Evolutionary conservation across 1,140 invertebrate genomes (phyloP), one percentile per base, ranked within the genome.

Genomic region (Leptopilina boulardi): DNA sequence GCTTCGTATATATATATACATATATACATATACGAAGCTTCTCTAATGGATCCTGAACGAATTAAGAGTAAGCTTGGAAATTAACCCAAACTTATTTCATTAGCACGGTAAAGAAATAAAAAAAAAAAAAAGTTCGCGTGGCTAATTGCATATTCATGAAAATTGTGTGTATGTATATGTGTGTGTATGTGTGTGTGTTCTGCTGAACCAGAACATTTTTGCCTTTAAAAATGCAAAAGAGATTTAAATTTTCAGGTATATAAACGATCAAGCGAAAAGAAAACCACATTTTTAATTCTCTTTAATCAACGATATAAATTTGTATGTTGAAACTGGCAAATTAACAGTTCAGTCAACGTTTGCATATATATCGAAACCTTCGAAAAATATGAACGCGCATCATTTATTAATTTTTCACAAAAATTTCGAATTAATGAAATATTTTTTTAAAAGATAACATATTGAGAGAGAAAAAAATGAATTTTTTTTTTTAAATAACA

Each of bases 91-190:
- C 59, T 66, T 66, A 66, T 66, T 66, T 66, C 59, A 66, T 66
- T 66, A 66, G 59, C 59, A 30, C 59, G 23, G 59, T 11, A 26
- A 30, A 66, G 21, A 30, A 30, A 66, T 30, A 34, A 66, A 34
- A 34, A 66, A 66, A 66, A 23, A 66, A 66, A 66, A 30, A 30
- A 66, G 30, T 34, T 23, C 30, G 30, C 13, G 23, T 30, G 59
- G 59, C 26, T 66, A 66, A 66, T 66, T 30, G 59, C 59, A 66
- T 66, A 66, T 66, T 66, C 59, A 66, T 66, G 59, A 66, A 66
- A 66, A 66, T 66, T 38, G 5, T 38, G 34, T 38, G n/a, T n/a
- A n/a, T n/a, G n/a, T n/a, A n/a, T n/a, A n/a, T n/a, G n/a, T n/a
- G n/a, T n/a, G n/a, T n/a, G n/a, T n/a, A n/a, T n/a, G n/a, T n/a